Percentiles rank a stretch among this genome's conserved stretches.
phyloP scores from a whole-genome alignment of 2,113 vertebrate species.

The Elachura formosa region DNA sequence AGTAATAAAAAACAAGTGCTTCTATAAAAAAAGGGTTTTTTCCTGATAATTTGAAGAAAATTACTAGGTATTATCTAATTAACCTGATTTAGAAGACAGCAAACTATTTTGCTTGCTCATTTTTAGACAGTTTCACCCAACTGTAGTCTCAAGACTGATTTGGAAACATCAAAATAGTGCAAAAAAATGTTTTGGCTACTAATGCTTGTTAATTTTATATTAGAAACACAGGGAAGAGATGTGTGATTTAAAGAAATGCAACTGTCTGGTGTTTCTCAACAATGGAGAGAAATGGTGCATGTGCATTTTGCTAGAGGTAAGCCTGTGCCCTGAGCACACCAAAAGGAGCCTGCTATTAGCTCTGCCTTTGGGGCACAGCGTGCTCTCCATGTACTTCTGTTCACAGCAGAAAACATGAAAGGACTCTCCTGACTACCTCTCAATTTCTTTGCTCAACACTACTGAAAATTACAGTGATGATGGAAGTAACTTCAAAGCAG shows the following conservation, averaged over 20 bases:
- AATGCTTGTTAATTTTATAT: not conserved
- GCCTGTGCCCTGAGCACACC: not conserved
- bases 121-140: not conserved
- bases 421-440: not conserved
- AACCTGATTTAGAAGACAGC: not conserved
- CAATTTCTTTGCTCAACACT: not conserved
- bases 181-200: not conserved
- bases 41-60: not conserved
- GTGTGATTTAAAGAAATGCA: not conserved
- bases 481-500: slow-evolving; percentile 50
- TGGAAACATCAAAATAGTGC: not conserved
- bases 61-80: not conserved
- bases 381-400: not conserved
- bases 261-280: not conserved
- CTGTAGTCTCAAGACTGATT: not conserved
- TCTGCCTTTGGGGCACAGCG: not conserved
- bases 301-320: not conserved
- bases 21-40: not conserved
- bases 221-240: not conserved
- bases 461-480: slow-evolving; percentile 50
- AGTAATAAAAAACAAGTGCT: not conserved
- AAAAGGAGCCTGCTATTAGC: not conserved
- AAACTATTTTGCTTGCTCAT: not conserved
- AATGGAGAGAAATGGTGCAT: not conserved
- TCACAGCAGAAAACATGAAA: slow-evolving; percentile 38